Evolutionary conservation across 2,888 invertebrate species (phyloP).

Genomic region (Drosophila birchii): DNA sequence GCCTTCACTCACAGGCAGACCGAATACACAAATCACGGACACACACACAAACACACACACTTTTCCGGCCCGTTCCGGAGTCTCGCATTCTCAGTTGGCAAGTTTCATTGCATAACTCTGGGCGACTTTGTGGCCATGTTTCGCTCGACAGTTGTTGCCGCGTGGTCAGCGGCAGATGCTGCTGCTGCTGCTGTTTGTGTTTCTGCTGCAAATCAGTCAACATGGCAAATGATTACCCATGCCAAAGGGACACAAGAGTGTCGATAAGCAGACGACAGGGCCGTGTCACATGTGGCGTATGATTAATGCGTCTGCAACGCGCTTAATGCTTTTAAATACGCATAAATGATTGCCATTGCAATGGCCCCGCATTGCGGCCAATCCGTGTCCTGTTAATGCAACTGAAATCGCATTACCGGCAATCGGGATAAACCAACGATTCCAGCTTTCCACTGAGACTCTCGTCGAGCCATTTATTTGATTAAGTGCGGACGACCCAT

Average conservation of each 20-base stretch:
- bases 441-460: not conserved
- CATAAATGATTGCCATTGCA: slow-evolving; percentile 56
- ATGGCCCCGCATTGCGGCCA: slow-evolving; percentile 22
- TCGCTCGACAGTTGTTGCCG: slow-evolving; percentile 4
- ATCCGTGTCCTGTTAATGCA: slow-evolving; percentile 43
- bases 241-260: slow-evolving; percentile 7
- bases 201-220: slow-evolving; percentile 50
- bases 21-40: slow-evolving; percentile 28
- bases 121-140: slow-evolving; percentile 47
- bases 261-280: slow-evolving; percentile 50
- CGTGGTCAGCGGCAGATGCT: slow-evolving; percentile 35
- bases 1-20: slow-evolving; percentile 25
- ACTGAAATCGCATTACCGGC: slow-evolving; percentile 39
- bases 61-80: not conserved
- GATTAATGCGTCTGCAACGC: slow-evolving; percentile 60
- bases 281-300: slow-evolving; percentile 54
- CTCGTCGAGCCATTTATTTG: slow-evolving; percentile 26
- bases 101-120: slow-evolving; percentile 54
- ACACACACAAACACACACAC: slow-evolving; percentile 22
- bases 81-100: slow-evolving; percentile 6
- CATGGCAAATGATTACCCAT: slow-evolving; percentile 38
- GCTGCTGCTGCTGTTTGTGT: slow-evolving; percentile 8
- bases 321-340: slow-evolving; percentile 61
- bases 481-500: slow-evolving; percentile 24
- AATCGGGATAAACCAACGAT: slow-evolving; percentile 15